These are phyloP conservation scores for Oreotrochilus melanogaster DNA, from an alignment of 2,113 vertebrate genomes.

Conservation along the genomic window DNA sequence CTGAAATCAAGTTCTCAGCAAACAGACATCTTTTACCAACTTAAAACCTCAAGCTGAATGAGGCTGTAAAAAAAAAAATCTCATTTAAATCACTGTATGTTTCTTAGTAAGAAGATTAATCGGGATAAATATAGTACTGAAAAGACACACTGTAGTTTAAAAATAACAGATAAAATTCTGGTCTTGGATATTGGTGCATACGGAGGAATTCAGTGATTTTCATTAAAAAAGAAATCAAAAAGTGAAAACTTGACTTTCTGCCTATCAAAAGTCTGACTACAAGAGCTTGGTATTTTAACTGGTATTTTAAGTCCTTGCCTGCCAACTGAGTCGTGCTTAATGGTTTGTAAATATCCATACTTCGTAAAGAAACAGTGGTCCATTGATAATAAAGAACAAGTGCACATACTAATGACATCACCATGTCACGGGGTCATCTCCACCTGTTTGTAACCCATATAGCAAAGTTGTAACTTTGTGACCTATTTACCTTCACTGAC, in stretches of 20 bases:
- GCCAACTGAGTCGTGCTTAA: conserved; percentile 48
- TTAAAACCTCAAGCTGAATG: neutral
- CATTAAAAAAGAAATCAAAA: neutral
- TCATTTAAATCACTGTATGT: neutral
- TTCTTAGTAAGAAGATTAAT: neutral
- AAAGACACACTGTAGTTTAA: neutral
- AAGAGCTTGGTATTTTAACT: neutral
- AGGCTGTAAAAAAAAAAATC: neutral
- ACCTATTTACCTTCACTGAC: conserved; percentile 86
- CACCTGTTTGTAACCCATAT: conserved; percentile 83
- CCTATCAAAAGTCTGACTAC: neutral
- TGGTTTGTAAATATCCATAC: conserved; percentile 61
- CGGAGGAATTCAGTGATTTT: neutral
- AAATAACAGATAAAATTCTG: neutral
- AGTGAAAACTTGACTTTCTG: neutral
- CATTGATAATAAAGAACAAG: conserved; percentile 77
- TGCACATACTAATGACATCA: conserved; percentile 78
- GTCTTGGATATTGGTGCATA: neutral
- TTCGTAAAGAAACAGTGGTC: conserved; percentile 67
- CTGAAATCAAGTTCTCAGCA: neutral
- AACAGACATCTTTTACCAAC: neutral
- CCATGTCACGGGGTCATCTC: conserved; percentile 75
- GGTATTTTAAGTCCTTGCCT: conserved; percentile 26
- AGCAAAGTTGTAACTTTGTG: conserved; percentile 83
- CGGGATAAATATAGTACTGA: neutral